These are phyloP conservation scores for Synanthedon formicaeformis DNA, from an alignment of 2,888 invertebrate species.

Conservation along the genomic window DNA sequence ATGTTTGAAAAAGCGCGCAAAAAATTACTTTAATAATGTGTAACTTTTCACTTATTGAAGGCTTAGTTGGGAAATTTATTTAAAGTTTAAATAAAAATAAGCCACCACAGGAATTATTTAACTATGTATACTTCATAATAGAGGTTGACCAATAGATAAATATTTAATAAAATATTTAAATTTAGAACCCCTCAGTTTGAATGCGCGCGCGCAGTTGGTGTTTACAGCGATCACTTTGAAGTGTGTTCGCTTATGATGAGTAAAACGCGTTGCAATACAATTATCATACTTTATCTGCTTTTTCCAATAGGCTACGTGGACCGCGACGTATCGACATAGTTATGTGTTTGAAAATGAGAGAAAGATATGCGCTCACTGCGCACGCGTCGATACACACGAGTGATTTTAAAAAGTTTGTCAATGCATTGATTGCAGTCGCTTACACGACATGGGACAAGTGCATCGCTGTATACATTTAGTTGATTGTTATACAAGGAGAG, in stretches of 20 bases:
- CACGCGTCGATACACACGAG: constrained; percentile 46
- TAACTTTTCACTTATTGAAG: constrained; percentile 13
- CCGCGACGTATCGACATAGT: constrained; percentile 55
- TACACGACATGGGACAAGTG: not conserved
- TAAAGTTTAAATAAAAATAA: constrained; percentile 59
- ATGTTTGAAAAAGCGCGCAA: constrained; percentile 16
- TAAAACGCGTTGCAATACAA: constrained; percentile 44
- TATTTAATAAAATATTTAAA: constrained; percentile 46
- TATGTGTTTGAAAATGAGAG: constrained; percentile 18
- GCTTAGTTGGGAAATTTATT: constrained; percentile 26
- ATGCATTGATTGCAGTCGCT: not conserved
- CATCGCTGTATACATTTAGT: not conserved
- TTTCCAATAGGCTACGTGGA: constrained; percentile 61
- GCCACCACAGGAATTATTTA: constrained; percentile 25
- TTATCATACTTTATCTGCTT: constrained; percentile 66
- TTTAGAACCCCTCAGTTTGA: constrained; percentile 35
- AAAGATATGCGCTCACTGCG: constrained; percentile 19
- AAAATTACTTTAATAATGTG: constrained; percentile 4
- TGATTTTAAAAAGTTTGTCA: constrained; percentile 60
- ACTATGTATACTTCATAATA: constrained; percentile 7
- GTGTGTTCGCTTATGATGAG: constrained; percentile 30
- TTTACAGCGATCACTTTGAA: constrained; percentile 30
- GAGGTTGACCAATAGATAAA: constrained; percentile 44
- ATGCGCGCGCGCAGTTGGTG: constrained; percentile 29
- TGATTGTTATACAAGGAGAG: no score